These are phyloP conservation scores for Garrulus glandarius DNA, from an alignment of 2,797 vertebrate genomes.

Conservation along the genomic window DNA sequence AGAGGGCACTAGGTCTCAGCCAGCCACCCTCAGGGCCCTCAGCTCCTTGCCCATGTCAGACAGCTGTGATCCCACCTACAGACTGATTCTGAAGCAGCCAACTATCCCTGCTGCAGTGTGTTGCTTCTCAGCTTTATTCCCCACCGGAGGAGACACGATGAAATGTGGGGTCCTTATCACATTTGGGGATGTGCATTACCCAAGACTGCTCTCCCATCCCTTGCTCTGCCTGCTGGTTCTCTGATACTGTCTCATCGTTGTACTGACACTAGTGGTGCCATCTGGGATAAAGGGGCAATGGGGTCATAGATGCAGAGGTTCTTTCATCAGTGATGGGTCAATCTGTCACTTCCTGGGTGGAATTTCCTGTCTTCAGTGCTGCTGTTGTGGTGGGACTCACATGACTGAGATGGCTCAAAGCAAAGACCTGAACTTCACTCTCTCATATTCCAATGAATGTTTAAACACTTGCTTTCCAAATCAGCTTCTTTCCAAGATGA, in stretches of 20 bases:
- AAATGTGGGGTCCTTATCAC: background rate
- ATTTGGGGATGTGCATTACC: background rate
- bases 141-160: background rate
- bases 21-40: background rate
- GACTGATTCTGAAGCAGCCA: background rate
- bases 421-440: background rate
- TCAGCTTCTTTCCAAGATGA: background rate
- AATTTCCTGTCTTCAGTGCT: background rate
- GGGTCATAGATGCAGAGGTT: background rate
- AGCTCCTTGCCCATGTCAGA: background rate
- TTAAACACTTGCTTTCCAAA: background rate
- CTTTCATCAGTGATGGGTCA: background rate
- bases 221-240: background rate
- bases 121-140: background rate
- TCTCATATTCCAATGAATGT: background rate
- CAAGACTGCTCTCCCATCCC: background rate
- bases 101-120: accelerated
- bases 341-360: background rate
- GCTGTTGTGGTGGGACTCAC: background rate
- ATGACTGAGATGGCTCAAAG: background rate
- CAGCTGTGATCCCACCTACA: background rate
- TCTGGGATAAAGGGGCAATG: background rate
- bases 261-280: background rate
- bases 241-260: background rate
- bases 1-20: background rate